phyloP scores from a whole-genome alignment of 2,113 vertebrate species.

The Empidonax alnorum region DNA sequence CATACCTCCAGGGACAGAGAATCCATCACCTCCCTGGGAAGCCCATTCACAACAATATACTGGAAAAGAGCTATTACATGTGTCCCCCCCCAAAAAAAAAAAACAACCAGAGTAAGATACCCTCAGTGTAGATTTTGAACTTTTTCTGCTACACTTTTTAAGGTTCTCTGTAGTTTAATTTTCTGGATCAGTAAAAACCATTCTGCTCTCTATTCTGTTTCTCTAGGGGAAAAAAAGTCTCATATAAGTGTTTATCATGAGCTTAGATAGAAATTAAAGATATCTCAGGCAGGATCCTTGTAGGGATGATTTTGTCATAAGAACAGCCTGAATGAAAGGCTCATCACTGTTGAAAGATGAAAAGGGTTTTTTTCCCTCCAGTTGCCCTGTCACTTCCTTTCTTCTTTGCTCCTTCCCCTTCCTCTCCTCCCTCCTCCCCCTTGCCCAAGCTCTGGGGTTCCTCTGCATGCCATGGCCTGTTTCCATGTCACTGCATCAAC shows the following conservation, averaged over 20 bases:
- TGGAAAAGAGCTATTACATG: neutral
- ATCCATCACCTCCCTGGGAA: too few relatives aligned
- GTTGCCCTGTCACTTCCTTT: neutral
- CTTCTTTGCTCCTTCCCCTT: neutral
- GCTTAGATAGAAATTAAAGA: neutral
- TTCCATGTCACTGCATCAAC: neutral
- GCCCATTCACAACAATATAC: neutral
- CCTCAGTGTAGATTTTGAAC: neutral
- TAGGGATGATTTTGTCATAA: neutral
- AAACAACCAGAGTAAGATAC: neutral
- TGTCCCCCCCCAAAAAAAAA: neutral
- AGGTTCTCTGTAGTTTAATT: neutral
- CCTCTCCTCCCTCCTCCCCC: neutral
- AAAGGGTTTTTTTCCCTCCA: neutral
- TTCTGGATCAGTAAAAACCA: neutral
- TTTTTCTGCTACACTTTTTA: neutral
- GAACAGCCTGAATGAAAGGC: neutral
- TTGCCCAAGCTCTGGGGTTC: neutral
- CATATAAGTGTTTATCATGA: neutral
- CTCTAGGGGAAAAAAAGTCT: neutral
- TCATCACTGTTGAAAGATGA: neutral
- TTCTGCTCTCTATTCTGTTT: neutral
- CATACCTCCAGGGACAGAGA: too few relatives aligned
- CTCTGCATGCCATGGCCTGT: neutral
- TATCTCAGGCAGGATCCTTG: neutral